Conservation (phyloP, 37 sponge, comb jelly and placozoan species). For the Haliclona indistincta region DNA sequence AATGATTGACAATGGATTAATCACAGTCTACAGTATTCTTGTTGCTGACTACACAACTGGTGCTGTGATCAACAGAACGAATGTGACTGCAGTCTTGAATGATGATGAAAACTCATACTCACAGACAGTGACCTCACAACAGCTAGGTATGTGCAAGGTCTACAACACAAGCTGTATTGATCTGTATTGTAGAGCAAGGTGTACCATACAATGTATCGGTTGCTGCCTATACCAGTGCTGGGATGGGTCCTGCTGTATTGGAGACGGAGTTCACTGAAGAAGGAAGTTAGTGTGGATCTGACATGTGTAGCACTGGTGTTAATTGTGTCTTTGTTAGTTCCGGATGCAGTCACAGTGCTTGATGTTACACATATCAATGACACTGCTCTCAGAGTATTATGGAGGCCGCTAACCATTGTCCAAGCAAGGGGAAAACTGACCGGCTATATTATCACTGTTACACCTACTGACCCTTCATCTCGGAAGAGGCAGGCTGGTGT, state of each 20-base stretch:
- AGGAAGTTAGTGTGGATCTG: background rate
- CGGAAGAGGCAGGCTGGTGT: background rate
- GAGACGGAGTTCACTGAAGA: background rate
- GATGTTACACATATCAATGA: background rate
- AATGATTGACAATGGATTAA: too few species aligned
- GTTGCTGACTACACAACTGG: too few species aligned
- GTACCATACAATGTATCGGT: background rate
- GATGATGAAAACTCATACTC: too few species aligned
- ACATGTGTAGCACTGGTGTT: background rate
- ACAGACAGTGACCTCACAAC: too few species aligned
- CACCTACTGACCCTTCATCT: background rate
- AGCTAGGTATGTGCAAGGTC: background rate
- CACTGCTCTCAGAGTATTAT: background rate
- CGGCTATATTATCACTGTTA: background rate
- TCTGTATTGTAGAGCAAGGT: background rate
- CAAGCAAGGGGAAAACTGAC: background rate
- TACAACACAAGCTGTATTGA: background rate
- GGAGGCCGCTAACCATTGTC: background rate
- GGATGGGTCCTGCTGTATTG: background rate
- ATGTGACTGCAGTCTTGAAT: too few species aligned
- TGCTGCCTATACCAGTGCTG: background rate
- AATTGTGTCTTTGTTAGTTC: background rate
- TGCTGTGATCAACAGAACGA: too few species aligned
- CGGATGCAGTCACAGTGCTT: background rate
- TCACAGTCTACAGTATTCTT: too few species aligned